Base-by-base conservation (phyloP, 2,113 vertebrate species). In the Periophthalmus modestus region DNA sequence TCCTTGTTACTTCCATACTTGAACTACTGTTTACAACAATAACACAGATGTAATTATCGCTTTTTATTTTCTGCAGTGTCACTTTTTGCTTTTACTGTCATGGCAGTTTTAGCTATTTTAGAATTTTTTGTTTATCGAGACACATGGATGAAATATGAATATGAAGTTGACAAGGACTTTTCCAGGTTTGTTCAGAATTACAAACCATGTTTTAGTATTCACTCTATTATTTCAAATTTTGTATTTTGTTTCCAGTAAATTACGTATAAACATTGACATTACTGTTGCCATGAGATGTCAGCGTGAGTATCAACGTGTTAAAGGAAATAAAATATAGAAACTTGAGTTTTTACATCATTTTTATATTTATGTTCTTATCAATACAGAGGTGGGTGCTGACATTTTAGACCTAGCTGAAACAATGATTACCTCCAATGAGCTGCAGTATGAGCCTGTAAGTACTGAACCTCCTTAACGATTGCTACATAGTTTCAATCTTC, bases 261-360 rank as follows among this genome's bases (percentile, higher is more conserved):
- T 98, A 88, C 94, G 94, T 89, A 97, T 98, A 88, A 99, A 99
- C 88, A 94, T 98, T 87, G 97, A 99, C 87, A 95, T 98, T 83
- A 99, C 97, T 50, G 96, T 98, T 71, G 97, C 97, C 88, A 98
- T 98, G 97, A 96, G 95, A 80, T 99, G 97, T 92, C 97, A 98
- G 0, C 96, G 97, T 98, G 92, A 98, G 97, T 97, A 89, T 74
- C 57, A 9, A 10, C 39, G 4, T 59, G 6, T 15, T 28, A 28
- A 28, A 28, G 52, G n/a, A n/a, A 21, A 62, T 62, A 33, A 33
- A 13, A 12, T 68, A 16, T 15, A 33, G 62, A 58, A n/a, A 10
- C 11, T 61, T 5, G 23, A 61, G 28, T 18, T 28, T 16, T 4
- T 43, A 43, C 39, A 43, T 43, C 7, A 43, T 43, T 18, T 55